Conservation (phyloP, 2,797 vertebrate species). For the Urosaurus nigricauda region DNA sequence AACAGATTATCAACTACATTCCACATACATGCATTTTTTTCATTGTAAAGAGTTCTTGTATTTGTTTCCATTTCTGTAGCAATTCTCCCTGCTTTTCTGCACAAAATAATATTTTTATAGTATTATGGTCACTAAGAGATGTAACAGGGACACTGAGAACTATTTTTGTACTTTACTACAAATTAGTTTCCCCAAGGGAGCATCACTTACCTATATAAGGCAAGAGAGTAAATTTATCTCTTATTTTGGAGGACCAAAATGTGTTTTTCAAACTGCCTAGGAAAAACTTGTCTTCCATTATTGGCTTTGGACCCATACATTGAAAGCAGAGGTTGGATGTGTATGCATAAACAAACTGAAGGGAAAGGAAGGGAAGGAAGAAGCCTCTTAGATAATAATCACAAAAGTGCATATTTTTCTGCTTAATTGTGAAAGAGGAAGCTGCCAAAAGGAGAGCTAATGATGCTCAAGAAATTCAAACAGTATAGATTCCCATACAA, state of each 20-base stretch:
- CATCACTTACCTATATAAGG: accelerated
- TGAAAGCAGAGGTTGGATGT: background rate
- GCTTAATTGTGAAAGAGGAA: background rate
- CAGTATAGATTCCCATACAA: background rate
- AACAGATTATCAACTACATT: background rate
- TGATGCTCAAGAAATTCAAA: background rate
- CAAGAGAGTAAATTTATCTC: slow-evolving; percentile 12
- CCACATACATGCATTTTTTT: background rate
- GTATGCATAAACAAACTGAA: slow-evolving; percentile 17
- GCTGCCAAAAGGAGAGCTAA: background rate
- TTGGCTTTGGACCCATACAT: background rate
- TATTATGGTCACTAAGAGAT: background rate
- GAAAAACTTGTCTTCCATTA: slow-evolving; percentile 27
- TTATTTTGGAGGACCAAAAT: slow-evolving; percentile 6
- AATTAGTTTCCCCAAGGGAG: background rate
- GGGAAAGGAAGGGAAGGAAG: slow-evolving; percentile 22
- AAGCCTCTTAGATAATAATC: background rate
- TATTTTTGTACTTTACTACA: slow-evolving; percentile 28
- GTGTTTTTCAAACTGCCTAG: background rate
- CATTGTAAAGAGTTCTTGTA: background rate
- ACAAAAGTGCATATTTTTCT: slow-evolving; percentile 27
- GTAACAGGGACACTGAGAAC: background rate
- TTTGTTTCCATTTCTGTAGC: background rate
- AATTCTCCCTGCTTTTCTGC: slow-evolving; percentile 16
- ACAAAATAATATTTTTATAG: slow-evolving; percentile 18